Conservation (phyloP, 2,113 vertebrate species). For the Myrmophylax atrothorax region DNA sequence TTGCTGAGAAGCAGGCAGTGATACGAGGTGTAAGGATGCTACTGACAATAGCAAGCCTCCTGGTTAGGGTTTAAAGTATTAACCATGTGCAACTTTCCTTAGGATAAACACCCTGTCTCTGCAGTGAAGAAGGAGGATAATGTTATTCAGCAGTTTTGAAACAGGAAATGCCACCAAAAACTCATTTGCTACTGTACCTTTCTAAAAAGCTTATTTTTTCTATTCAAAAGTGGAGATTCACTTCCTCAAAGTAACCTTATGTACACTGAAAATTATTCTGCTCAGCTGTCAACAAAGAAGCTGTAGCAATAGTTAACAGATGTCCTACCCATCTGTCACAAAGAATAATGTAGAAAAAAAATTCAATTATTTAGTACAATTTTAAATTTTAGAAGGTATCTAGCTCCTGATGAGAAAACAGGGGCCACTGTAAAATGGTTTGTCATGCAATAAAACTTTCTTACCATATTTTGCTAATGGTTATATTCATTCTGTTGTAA, state of each 20-base stretch:
- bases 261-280: not conserved
- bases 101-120: not conserved
- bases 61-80: not conserved
- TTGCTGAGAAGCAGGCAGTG: not conserved
- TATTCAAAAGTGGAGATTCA: not conserved
- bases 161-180: not conserved
- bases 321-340: conserved; percentile 36
- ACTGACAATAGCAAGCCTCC: not conserved
- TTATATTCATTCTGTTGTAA: not conserved
- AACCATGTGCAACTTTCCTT: not conserved
- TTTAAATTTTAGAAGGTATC: not conserved
- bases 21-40: not conserved
- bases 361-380: not conserved
- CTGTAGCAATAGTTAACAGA: conserved; percentile 2
- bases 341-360: not conserved
- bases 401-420: not conserved
- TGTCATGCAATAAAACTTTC: not conserved
- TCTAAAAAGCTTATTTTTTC: not conserved
- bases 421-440: not conserved
- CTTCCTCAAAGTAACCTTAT: not conserved
- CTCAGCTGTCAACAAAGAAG: not conserved
- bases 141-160: not conserved
- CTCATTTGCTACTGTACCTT: not conserved
- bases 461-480: not conserved
- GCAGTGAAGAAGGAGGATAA: not conserved